phyloP scores from a whole-genome alignment of 2,888 invertebrate species.

The Camptogramma bilineatum region DNA sequence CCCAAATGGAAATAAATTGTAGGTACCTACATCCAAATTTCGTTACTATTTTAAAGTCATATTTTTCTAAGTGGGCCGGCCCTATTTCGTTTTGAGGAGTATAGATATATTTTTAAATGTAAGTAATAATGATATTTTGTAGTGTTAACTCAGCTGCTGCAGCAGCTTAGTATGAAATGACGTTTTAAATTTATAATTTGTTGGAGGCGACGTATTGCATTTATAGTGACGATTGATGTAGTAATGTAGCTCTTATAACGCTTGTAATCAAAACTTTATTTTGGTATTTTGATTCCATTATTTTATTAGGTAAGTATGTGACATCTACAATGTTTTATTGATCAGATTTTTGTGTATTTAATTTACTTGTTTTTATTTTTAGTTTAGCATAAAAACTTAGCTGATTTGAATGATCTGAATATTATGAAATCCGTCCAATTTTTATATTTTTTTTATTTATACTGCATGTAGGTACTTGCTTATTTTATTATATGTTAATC shows the following conservation, averaged over 20 bases:
- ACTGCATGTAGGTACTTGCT: constrained; percentile 23
- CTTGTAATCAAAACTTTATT: too few relatives aligned
- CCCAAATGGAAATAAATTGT: too few relatives aligned
- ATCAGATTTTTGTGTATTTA: constrained; percentile 21
- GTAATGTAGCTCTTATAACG: not conserved
- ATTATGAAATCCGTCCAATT: constrained; percentile 64
- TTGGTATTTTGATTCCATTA: not conserved
- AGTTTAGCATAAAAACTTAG: constrained; percentile 10
- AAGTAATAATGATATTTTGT: too few relatives aligned
- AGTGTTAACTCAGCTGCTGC: too few relatives aligned
- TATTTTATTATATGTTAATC: constrained; percentile 2
- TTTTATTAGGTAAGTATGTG: not conserved
- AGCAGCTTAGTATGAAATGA: not conserved
- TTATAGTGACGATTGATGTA: not conserved
- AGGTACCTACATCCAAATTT: too few relatives aligned
- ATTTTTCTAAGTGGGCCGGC: too few relatives aligned
- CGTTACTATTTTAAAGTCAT: too few relatives aligned
- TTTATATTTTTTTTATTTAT: constrained; percentile 44
- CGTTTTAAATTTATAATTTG: not conserved
- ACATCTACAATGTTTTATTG: not conserved
- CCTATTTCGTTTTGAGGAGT: too few relatives aligned
- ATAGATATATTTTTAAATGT: not conserved
- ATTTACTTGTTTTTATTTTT: constrained; percentile 30
- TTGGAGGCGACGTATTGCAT: not conserved
- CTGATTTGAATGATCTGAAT: constrained; percentile 47